Evolutionary conservation across 2,888 invertebrate species (phyloP), one percentile per base, ranked within the genome.

Genomic region (Drosophila kokeensis): DNA sequence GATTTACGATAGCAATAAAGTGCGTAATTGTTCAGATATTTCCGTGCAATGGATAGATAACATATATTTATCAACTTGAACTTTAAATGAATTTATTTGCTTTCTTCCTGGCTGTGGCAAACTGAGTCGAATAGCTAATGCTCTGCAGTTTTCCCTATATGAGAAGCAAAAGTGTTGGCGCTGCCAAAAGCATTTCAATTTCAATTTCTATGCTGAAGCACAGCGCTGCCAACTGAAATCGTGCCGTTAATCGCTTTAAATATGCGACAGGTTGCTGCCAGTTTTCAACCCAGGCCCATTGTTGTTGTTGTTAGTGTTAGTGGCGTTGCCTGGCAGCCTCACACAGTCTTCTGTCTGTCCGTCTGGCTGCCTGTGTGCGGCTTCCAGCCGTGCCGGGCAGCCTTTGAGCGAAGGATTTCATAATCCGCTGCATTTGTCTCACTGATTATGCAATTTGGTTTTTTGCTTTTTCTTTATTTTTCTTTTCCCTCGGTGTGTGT

Each of bases 151-250:
- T 7, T 65, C 27, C 34, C 59, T 65, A 52, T 55, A 34, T 64
- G 64, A 61, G 67, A 27, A 42, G 52, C 55, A 55, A 76, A 71
- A 88, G 87, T 86, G 89, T 88, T 88, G 83, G 69, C 73, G 76
- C 80, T 90, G 89, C 90, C 87, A 83, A 86, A 83, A 86, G 87
- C 90, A 88, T 87, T 87, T 87, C 87, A 86, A 85, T 87, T 89
- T 89, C 87, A 70, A 80, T 87, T 87, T 89, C 83, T 76, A 75
- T 73, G 70, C 65, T 50, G 71, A 49, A 48, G 59, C 76, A 65
- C 45, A 15, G 15, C 87, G 73, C 67, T 73, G 74, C 81, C 74
- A 68, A 69, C 84, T 69, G 66, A 73, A 85, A 85, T 85, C 85
- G 86, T 86, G 86, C 87, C 76, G 86, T 85, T 87, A 87, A 85